Conservation (phyloP, 2,113 vertebrate genomes). For the Xenus cinereus region DNA sequence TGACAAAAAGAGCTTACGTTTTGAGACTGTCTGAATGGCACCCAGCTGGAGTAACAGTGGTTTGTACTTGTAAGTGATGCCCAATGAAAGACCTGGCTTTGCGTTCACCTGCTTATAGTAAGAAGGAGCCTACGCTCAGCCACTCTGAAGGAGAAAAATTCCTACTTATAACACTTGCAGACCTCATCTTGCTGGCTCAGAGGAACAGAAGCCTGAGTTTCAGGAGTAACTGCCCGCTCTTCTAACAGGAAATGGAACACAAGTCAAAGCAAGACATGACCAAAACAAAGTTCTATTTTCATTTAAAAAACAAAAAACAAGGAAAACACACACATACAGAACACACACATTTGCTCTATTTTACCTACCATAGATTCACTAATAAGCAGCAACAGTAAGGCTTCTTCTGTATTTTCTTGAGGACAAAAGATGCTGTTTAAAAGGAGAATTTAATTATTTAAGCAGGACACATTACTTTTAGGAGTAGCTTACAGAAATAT, state of each 20-base stretch:
- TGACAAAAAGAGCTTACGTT: background rate
- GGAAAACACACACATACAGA: background rate
- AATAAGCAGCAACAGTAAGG: constrained; percentile 92
- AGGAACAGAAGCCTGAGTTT: background rate
- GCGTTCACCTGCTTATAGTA: background rate
- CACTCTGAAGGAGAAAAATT: background rate
- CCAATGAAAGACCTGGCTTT: background rate
- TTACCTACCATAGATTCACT: constrained; percentile 97
- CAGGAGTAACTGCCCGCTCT: background rate
- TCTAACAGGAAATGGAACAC: background rate
- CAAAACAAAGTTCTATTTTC: background rate
- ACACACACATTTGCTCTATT: background rate
- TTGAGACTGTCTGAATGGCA: background rate
- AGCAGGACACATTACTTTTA: background rate
- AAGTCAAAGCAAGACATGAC: background rate
- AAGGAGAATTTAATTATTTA: constrained; percentile 53
- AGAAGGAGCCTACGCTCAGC: background rate
- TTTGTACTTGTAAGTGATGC: background rate
- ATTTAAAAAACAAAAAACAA: background rate
- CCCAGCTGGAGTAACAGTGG: background rate
- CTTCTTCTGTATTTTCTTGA: constrained; percentile 99
- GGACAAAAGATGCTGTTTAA: constrained; percentile 94
- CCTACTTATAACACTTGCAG: background rate
- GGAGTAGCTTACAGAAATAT: background rate
- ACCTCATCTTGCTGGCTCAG: background rate